phyloP scores from a whole-genome alignment of 2,888 invertebrate species.

The Drosophila acutilabella region DNA sequence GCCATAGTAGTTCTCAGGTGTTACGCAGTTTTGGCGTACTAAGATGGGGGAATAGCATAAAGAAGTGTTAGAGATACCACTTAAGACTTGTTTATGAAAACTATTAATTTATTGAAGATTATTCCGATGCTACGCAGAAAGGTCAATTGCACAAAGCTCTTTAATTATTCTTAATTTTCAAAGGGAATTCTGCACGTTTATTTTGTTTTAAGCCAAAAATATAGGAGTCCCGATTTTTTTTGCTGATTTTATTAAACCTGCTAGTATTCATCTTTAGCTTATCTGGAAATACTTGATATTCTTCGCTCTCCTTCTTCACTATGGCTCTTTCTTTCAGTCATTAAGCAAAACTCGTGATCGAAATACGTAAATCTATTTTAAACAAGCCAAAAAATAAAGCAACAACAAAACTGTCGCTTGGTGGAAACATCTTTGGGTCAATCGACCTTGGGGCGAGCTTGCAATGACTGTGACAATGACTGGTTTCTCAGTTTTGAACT shows the following conservation, averaged over 20 bases:
- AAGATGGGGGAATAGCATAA: background rate
- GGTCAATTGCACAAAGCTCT: no score
- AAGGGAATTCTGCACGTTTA: no score
- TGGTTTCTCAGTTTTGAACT: slow-evolving; percentile 64
- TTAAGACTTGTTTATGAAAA: background rate
- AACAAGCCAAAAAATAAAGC: slow-evolving; percentile 5
- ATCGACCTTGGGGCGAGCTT: slow-evolving; percentile 63
- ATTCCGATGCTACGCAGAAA: no score
- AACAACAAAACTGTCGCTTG: slow-evolving; percentile 29
- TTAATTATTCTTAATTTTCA: background rate
- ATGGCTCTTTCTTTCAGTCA: slow-evolving; percentile 18
- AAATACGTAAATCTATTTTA: slow-evolving; percentile 22
- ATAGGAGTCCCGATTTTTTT: background rate
- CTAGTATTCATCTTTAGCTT: background rate
- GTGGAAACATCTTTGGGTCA: slow-evolving; percentile 41
- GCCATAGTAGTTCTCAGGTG: slow-evolving; percentile 82
- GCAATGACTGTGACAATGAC: slow-evolving; percentile 70
- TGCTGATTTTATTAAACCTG: background rate
- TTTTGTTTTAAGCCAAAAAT: no score
- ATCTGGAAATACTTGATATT: slow-evolving; percentile 13
- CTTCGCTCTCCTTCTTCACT: background rate
- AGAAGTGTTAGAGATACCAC: background rate
- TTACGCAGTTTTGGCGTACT: slow-evolving; percentile 78
- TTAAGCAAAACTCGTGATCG: slow-evolving; percentile 41
- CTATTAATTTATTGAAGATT: no score